Conservation (phyloP, 2,113 vertebrate genomes). For the Fukomys damarensis region DNA sequence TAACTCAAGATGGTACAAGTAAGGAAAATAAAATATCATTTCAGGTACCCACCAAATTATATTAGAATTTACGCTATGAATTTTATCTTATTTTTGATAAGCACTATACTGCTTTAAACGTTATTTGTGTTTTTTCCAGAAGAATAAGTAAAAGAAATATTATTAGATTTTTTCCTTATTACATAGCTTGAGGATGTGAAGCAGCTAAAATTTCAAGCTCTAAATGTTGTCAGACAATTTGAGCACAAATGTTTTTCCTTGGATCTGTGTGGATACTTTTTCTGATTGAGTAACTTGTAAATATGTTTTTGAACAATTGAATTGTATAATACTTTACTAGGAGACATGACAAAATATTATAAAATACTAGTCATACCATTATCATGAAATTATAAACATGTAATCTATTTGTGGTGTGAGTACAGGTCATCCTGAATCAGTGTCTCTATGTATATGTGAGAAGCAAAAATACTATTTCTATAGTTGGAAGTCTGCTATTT, state of each 20-base stretch:
- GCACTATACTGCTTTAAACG: not conserved
- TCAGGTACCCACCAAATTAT: not conserved
- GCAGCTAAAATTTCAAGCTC: not conserved
- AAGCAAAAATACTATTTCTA: not conserved
- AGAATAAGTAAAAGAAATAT: not conserved
- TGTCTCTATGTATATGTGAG: not conserved
- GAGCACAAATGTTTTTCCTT: not conserved
- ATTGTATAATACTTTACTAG: not conserved
- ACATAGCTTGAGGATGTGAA: not conserved
- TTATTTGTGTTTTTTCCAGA: not conserved
- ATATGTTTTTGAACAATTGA: not conserved
- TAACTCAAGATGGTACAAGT: not conserved
- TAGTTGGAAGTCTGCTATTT: not conserved
- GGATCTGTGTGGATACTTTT: not conserved
- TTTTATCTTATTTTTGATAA: not conserved
- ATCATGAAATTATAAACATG: not conserved
- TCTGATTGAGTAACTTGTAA: not conserved
- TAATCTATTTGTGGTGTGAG: fast-evolving
- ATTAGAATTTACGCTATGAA: not conserved
- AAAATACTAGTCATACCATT: not conserved
- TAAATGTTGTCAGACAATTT: not conserved
- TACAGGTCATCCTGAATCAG: no score
- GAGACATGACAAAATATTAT: not conserved
- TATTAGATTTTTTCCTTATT: not conserved
- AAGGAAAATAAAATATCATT: not conserved